phyloP scores from a whole-genome alignment of 2,113 vertebrate species.

The Lutjanus erythropterus region DNA sequence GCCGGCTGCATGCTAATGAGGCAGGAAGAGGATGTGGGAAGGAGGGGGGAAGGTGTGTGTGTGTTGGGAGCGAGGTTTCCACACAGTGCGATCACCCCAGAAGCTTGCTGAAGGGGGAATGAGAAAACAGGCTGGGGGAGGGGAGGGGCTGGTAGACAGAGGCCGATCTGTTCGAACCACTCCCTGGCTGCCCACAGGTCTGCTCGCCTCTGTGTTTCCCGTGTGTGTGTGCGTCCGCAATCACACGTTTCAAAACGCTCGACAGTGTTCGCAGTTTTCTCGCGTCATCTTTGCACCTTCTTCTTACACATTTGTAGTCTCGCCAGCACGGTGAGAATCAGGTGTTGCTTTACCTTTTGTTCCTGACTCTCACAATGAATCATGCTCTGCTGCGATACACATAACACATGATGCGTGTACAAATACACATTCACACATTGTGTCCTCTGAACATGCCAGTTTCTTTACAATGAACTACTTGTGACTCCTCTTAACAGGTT shows the following conservation, averaged over 20 bases:
- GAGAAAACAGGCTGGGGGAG: conserved; percentile 39
- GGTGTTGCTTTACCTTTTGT: conserved; percentile 13
- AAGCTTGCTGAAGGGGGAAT: conserved; percentile 42
- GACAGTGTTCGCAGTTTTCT: conserved; percentile 5
- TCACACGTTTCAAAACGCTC: not conserved
- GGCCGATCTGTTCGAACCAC: conserved; percentile 44
- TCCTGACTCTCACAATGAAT: not conserved
- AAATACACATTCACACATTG: conserved; percentile 4
- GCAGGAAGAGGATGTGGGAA: conserved; percentile 61
- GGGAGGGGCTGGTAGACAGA: conserved; percentile 49
- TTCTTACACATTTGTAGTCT: not conserved
- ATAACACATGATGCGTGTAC: not conserved
- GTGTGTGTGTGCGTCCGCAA: not conserved
- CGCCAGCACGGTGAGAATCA: not conserved
- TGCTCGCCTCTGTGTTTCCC: conserved; percentile 23
- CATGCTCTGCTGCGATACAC: not conserved
- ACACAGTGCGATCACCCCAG: conserved; percentile 26
- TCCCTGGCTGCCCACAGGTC: conserved; percentile 47
- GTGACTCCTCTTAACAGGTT: not conserved
- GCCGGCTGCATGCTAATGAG: conserved; percentile 73
- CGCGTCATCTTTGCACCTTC: conserved; percentile 12
- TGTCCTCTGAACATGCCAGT: not conserved
- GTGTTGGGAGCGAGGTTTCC: conserved; percentile 40
- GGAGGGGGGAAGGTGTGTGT: conserved; percentile 8
- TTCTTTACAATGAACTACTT: not conserved